phyloP scores from a whole-genome alignment of 2,797 vertebrate species.

The Petrocephalus sullivani region DNA sequence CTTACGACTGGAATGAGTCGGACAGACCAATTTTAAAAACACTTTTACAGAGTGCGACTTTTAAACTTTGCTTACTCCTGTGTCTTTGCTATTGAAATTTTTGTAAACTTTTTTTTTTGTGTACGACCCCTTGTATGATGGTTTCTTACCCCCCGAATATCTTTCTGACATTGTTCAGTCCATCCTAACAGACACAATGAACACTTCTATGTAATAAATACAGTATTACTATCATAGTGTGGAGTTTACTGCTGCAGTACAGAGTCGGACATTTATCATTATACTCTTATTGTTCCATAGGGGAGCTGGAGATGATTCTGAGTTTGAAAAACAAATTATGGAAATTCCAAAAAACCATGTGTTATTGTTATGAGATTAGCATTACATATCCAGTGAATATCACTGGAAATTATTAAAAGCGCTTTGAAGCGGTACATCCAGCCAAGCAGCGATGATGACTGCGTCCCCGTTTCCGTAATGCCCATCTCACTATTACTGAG shows the following conservation, averaged over 20 bases:
- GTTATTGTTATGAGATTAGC: not conserved
- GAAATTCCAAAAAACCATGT: not conserved
- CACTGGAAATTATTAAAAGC: not conserved
- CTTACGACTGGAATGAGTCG: not conserved
- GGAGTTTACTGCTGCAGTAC: not conserved
- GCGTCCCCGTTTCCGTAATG: not conserved
- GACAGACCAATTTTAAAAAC: not conserved
- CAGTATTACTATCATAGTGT: not conserved
- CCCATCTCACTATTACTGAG: not conserved
- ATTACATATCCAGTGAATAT: not conserved
- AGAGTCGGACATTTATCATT: not conserved
- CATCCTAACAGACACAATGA: not conserved
- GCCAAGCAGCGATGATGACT: not conserved
- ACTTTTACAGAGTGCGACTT: not conserved
- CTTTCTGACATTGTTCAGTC: not conserved
- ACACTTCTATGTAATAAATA: conserved; percentile 15
- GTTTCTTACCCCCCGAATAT: not conserved
- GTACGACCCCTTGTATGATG: not conserved
- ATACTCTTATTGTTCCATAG: not conserved
- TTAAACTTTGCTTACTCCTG: conserved; percentile 7
- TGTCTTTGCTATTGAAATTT: not conserved
- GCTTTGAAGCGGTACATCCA: not conserved
- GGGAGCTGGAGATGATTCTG: not conserved
- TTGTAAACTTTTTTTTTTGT: not conserved
- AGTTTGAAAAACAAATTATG: not conserved